Base-by-base conservation (phyloP, 2,888 invertebrate species). In the Drosophila kambysellisi region DNA sequence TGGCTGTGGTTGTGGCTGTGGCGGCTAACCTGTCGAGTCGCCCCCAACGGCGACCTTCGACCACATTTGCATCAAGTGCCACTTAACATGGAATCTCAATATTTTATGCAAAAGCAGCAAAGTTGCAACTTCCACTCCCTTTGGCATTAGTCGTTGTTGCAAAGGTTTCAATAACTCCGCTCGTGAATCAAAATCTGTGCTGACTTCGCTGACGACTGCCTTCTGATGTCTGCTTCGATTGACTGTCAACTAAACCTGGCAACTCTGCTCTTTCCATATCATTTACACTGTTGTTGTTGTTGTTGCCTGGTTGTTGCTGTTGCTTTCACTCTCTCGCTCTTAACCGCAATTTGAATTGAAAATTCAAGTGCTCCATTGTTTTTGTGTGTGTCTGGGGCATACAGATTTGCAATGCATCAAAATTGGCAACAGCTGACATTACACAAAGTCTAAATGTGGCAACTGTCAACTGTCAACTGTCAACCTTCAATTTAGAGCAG, bases 1-100 rank as follows among this genome's bases (percentile, higher is more conserved):
- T n/a, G 29, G 20, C 57, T 33, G 37, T 6, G 35, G 35, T 15
- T 25, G 25, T 25, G 25, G 37, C 15, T 2, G 30, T 43, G 56
- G 58, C 15, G 48, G 50, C 57, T 65, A 81, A 72, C 73, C 82
- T 60, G 58, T 70, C 60, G 37, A 6, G 58, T 20, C 50, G 66
- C 62, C 56, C 67, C 69, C 68, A 70, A 48, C 37, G 70, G 63
- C 82, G 81, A 75, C 72, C 76, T 81, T 74, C 67, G 74, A 74
- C 72, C 67, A 75, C 80, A 92, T 92, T 92, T 91, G 91, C 91
- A 91, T 92, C 91, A 90, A 91, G 90, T 89, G 83, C 80, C 91
- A 92, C 89, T 92, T 91, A 91, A 92, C 90, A 91, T 83, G 84
- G 82, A 82, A 91, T 91, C 90, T 88, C 91, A 91, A 92, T 91